A percentile compares a stretch with the other conserved stretches of the same genome.
Conservation (phyloP, 2,797 vertebrate species). For the Menidia menidia region DNA sequence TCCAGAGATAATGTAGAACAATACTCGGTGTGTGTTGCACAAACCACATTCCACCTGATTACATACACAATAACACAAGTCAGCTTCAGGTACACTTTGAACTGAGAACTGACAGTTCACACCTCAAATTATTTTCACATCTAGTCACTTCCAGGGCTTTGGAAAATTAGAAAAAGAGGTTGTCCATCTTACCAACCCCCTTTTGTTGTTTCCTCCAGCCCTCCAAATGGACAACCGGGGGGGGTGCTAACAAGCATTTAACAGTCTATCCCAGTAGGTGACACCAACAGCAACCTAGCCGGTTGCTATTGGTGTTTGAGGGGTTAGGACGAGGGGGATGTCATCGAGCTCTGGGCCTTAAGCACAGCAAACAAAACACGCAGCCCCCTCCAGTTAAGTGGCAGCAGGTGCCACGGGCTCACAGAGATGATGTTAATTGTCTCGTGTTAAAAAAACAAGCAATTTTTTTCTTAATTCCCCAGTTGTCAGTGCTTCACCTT, state of each 20-base stretch:
- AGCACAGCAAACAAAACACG: constrained; percentile 13
- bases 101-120: constrained; percentile 9
- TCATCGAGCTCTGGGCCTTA: constrained; percentile 6
- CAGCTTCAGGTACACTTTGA: not conserved
- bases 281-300: constrained; percentile 37
- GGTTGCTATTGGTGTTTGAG: constrained; percentile 12
- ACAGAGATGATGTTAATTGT: not conserved
- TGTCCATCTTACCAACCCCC: constrained; percentile 1
- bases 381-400: constrained; percentile 31
- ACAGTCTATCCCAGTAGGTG: constrained; percentile 53
- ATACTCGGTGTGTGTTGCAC: not conserved
- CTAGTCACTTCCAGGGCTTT: constrained; percentile 6
- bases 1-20: constrained; percentile 19
- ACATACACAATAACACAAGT: not conserved
- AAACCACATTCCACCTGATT: not conserved
- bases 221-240: constrained; percentile 40
- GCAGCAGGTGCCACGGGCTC: constrained; percentile 30
- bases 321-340: constrained; percentile 28
- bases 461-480: not conserved
- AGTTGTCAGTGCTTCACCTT: not conserved
- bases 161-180: constrained; percentile 18
- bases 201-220: constrained; percentile 8
- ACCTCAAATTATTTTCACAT: constrained; percentile 9
- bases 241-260: constrained; percentile 52
- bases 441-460: constrained; percentile 10